phyloP scores from a whole-genome alignment of 2,888 invertebrate species.

The Ophioninae sp. region DNA sequence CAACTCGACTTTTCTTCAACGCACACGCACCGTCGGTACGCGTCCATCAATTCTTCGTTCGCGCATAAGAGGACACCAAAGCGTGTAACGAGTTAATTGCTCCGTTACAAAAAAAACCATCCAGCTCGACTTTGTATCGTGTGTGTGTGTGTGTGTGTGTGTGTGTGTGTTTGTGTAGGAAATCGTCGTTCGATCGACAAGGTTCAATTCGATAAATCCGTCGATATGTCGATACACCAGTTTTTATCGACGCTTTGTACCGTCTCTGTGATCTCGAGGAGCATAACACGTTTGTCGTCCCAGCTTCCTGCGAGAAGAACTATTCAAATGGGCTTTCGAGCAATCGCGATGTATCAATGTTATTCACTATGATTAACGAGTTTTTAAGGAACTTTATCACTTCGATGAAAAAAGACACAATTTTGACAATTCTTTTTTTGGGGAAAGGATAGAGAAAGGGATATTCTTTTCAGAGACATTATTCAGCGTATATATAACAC shows the following conservation, averaged over 20 bases:
- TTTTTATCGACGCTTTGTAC: constrained; percentile 10
- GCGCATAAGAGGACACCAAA: constrained; percentile 32
- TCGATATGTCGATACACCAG: constrained; percentile 4
- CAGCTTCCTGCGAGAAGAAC: too few species aligned
- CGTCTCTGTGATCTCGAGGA: background rate
- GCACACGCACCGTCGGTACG: background rate
- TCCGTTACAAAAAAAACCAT: background rate
- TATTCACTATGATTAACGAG: too few species aligned
- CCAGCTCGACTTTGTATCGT: background rate
- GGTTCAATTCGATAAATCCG: constrained; percentile 23
- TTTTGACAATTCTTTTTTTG: too few species aligned
- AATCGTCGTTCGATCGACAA: constrained; percentile 13
- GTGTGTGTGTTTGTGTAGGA: too few species aligned
- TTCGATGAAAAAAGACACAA: too few species aligned
- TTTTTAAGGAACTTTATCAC: too few species aligned
- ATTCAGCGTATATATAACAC: too few species aligned
- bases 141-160: background rate
- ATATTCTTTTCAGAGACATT: too few species aligned
- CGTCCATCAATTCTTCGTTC: constrained; percentile 50
- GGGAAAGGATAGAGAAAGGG: too few species aligned
- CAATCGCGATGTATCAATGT: too few species aligned
- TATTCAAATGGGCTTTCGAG: too few species aligned
- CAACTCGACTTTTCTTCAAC: constrained; percentile 10
- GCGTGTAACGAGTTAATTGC: constrained; percentile 53
- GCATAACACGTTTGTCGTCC: too few species aligned